Evolutionary conservation across 2,797 vertebrate species (phyloP).

Genomic region (Eulemur rubriventer): DNA sequence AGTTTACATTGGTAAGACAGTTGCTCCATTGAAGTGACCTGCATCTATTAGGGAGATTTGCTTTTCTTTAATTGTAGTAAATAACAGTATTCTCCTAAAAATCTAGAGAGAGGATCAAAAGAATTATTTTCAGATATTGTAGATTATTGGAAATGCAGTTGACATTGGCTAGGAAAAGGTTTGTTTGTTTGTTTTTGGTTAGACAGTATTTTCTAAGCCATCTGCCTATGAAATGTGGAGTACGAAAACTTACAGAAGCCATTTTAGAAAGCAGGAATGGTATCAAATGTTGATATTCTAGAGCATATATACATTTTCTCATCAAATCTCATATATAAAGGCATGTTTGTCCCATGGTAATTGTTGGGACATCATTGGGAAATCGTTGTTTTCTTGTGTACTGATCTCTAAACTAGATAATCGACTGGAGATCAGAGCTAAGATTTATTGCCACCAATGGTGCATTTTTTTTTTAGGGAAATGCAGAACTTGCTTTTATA

Average conservation of each 20-base stretch:
- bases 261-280: conserved; percentile 5
- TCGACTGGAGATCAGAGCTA: neutral
- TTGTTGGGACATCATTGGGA: neutral
- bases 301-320: neutral
- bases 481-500: neutral
- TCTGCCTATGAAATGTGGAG: neutral
- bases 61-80: neutral
- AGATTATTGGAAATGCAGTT: neutral
- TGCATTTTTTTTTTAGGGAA: neutral
- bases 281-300: neutral
- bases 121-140: neutral
- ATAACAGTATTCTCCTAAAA: neutral
- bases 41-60: neutral
- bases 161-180: neutral
- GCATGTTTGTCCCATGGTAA: neutral
- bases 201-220: neutral
- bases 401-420: neutral
- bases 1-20: neutral
- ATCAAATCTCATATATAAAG: neutral
- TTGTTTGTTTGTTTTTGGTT: neutral
- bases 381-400: neutral
- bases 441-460: neutral
- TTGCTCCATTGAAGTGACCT: neutral
- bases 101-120: neutral
- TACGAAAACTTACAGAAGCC: neutral